Evolutionary conservation across 2,797 vertebrate genomes (phyloP).

Genomic region (Myripristis murdjan): DNA sequence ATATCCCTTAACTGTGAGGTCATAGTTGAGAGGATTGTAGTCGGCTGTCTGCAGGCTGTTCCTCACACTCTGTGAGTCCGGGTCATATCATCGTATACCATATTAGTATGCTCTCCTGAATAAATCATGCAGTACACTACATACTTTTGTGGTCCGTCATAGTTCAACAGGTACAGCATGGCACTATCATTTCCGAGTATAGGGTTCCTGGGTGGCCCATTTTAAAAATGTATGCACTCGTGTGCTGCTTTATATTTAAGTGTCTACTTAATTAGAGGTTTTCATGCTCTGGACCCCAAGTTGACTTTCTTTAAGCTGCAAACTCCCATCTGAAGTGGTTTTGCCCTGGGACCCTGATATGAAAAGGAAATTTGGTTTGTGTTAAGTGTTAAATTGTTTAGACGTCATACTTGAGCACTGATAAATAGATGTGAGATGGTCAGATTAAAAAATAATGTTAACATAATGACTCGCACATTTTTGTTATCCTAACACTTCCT

Average conservation of each 20-base stretch:
- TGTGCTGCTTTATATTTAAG: too few relatives aligned
- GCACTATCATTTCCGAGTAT: background rate
- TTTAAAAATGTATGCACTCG: background rate
- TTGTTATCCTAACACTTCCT: too few relatives aligned
- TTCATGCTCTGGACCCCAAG: too few relatives aligned
- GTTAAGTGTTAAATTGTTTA: too few relatives aligned
- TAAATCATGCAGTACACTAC: background rate
- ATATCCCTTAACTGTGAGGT: background rate
- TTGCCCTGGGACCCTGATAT: too few relatives aligned
- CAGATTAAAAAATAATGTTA: too few relatives aligned
- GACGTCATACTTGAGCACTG: background rate
- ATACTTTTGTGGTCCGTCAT: background rate
- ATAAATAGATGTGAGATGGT: too few relatives aligned
- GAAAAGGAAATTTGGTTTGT: too few relatives aligned
- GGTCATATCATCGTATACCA: background rate
- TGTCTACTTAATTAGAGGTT: too few relatives aligned
- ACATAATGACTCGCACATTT: too few relatives aligned
- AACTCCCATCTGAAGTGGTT: too few relatives aligned
- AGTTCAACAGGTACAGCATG: background rate
- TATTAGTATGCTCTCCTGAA: background rate
- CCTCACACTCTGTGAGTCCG: background rate
- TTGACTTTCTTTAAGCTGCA: too few relatives aligned
- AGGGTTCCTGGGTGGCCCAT: background rate
- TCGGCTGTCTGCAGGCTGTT: background rate
- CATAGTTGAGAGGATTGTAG: conserved; percentile 4